Conservation (phyloP, 1,140 invertebrate genomes). For the Eciton burchellii region DNA sequence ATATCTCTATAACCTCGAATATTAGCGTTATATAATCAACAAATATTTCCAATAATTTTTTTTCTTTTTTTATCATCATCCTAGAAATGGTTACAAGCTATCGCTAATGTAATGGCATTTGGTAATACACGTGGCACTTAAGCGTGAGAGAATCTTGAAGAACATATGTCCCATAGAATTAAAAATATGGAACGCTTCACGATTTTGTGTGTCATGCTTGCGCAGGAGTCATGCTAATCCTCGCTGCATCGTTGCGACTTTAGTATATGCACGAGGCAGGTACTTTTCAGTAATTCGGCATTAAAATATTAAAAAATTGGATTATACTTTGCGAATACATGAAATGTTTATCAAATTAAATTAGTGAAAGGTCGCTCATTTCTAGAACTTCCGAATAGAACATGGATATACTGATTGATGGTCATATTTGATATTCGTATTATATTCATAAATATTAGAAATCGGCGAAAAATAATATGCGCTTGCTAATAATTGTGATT, state of each 20-base stretch:
- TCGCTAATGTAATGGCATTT: too few species aligned
- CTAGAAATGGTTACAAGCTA: too few species aligned
- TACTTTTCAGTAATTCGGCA: constrained; percentile 79
- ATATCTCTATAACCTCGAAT: not conserved
- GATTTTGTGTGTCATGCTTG: too few species aligned
- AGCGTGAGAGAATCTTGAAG: too few species aligned
- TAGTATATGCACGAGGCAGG: constrained; percentile 69
- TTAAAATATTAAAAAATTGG: not conserved
- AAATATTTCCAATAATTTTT: too few species aligned
- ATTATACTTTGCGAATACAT: not conserved
- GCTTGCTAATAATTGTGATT: not conserved
- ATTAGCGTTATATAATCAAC: not conserved
- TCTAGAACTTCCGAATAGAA: not conserved
- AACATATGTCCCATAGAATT: too few species aligned
- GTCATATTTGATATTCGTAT: not conserved
- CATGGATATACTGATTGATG: not conserved
- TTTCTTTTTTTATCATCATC: too few species aligned
- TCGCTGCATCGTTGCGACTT: too few species aligned
- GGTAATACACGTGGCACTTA: too few species aligned
- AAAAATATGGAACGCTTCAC: too few species aligned
- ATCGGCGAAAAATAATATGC: constrained; percentile 61
- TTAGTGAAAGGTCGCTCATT: not conserved
- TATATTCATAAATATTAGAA: not conserved
- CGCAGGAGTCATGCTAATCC: too few species aligned
- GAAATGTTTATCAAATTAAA: constrained; percentile 30